phyloP scores from a whole-genome alignment of 2,888 invertebrate genomes.

The Tanytarsus gracilentus region DNA sequence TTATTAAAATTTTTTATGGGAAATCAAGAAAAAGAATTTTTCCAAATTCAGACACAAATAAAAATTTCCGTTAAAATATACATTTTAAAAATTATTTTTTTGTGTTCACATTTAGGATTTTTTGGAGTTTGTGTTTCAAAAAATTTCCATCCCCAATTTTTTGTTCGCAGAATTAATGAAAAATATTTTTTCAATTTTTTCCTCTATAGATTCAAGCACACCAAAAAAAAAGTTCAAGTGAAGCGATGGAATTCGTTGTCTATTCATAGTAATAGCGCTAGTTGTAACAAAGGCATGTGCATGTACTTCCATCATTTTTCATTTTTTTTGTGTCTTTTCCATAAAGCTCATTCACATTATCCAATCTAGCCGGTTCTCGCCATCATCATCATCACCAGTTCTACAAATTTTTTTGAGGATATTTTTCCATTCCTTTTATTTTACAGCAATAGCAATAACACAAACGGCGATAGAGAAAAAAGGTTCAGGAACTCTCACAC shows the following conservation, averaged over 20 bases:
- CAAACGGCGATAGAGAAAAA: too few relatives aligned
- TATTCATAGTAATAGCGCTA: neutral
- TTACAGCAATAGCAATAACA: too few relatives aligned
- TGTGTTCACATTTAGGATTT: too few relatives aligned
- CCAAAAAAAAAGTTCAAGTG: neutral
- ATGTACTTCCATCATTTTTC: conserved; percentile 27
- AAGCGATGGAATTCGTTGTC: neutral
- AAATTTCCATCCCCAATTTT: too few relatives aligned
- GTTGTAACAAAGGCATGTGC: neutral
- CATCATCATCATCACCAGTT: conserved; percentile 20
- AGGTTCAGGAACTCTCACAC: conserved; percentile 5
- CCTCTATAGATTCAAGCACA: too few relatives aligned
- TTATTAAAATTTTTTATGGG: conserved; percentile 28
- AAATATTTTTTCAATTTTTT: too few relatives aligned
- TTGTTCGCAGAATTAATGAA: too few relatives aligned
- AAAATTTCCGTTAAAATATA: too few relatives aligned
- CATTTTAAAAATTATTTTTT: too few relatives aligned
- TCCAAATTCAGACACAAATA: too few relatives aligned
- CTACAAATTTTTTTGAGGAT: neutral
- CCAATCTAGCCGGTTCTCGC: neutral
- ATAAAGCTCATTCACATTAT: neutral
- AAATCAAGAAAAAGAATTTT: conserved; percentile 24
- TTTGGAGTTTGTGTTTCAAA: too few relatives aligned
- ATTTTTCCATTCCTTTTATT: neutral
- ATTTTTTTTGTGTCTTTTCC: conserved; percentile 13